Percentiles rank a stretch among this genome's conserved stretches.
Conservation (phyloP, 2,797 vertebrate species). For the Peromyscus attwateri region DNA sequence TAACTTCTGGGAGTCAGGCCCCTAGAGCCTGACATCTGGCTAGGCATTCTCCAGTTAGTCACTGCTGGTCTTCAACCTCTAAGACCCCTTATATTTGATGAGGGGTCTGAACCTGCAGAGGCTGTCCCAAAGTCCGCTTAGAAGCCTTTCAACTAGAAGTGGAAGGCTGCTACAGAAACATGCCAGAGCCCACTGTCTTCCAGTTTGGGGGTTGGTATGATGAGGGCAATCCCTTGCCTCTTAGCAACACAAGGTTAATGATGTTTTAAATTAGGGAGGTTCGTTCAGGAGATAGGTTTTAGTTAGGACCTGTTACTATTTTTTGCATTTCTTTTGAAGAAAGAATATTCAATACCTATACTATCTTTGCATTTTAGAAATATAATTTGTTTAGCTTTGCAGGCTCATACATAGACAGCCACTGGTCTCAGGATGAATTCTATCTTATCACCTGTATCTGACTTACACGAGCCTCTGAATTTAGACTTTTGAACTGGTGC, state of each 20-base stretch:
- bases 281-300: neutral
- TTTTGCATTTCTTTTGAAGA: neutral
- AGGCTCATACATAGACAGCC: neutral
- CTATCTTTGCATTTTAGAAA: neutral
- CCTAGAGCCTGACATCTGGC: neutral
- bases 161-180: neutral
- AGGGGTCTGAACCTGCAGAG: neutral
- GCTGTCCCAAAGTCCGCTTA: neutral
- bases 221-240: neutral
- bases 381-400: neutral
- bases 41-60: neutral
- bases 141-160: neutral
- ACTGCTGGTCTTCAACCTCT: neutral
- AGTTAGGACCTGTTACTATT: neutral
- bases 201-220: neutral
- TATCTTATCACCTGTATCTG: neutral
- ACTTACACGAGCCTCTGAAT: constrained; percentile 1
- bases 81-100: neutral
- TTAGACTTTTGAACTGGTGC: constrained; percentile 1
- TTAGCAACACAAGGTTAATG: neutral
- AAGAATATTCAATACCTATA: neutral
- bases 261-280: neutral
- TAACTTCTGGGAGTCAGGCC: neutral
- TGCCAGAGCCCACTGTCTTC: neutral
- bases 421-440: neutral